Conservation (phyloP, 1,140 invertebrate species). For the Apis cerana region DNA sequence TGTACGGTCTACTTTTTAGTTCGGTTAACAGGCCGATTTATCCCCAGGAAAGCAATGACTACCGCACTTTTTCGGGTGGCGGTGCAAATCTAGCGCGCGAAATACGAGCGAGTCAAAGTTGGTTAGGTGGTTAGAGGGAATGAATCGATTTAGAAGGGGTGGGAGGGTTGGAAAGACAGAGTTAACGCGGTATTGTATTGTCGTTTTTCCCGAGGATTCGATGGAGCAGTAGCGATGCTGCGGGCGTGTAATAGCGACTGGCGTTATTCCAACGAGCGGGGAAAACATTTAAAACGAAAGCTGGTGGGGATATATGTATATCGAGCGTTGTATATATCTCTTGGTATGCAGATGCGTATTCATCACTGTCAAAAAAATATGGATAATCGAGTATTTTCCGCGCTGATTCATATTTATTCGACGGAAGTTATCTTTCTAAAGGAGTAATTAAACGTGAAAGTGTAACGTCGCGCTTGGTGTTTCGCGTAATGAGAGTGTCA, state of each 20-base stretch:
- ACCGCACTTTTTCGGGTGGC: constrained; percentile 50
- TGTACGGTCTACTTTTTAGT: constrained; percentile 32
- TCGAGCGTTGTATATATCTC: constrained; percentile 33
- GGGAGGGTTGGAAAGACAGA: not conserved
- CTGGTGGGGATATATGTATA: constrained; percentile 10
- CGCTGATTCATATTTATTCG: constrained; percentile 49
- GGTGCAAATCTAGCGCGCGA: constrained; percentile 35
- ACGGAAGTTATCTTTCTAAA: not conserved
- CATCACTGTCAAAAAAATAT: constrained; percentile 58
- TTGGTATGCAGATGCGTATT: constrained; percentile 51
- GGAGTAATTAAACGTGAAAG: not conserved
- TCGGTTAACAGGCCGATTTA: constrained; percentile 58
- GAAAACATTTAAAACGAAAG: constrained; percentile 65
- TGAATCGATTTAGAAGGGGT: constrained; percentile 38
- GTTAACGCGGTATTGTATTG: constrained; percentile 26
- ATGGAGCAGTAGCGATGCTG: constrained; percentile 29
- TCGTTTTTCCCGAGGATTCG: constrained; percentile 38
- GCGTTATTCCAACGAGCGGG: constrained; percentile 52
- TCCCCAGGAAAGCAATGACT: constrained; percentile 54
- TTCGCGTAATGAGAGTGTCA: too few species aligned
- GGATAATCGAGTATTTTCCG: constrained; percentile 45
- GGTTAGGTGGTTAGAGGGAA: constrained; percentile 29
- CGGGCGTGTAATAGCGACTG: not conserved
- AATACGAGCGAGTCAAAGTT: constrained; percentile 54
- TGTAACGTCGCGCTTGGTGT: not conserved